These are phyloP conservation scores for Spermophilus dauricus DNA, from an alignment of 2,113 vertebrate genomes.

Conservation along the genomic window DNA sequence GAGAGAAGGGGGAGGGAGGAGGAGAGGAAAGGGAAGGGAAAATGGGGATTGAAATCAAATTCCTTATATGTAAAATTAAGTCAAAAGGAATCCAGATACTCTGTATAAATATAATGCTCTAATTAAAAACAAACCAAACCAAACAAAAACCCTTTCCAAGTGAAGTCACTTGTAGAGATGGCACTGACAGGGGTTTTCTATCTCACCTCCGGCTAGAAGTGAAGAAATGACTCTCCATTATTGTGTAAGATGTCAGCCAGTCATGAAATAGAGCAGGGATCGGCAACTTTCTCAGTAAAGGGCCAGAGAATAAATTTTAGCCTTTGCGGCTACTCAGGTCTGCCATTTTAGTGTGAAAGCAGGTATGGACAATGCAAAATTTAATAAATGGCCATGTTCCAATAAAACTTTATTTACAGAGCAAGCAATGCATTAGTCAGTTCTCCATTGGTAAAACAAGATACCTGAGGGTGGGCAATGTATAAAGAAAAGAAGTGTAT, in stretches of 20 bases:
- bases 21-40: no score
- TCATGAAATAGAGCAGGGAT: background rate
- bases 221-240: background rate
- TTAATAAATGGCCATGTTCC: background rate
- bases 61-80: no score
- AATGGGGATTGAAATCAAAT: no score
- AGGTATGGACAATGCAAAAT: background rate
- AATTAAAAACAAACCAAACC: no score
- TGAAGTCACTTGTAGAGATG: background rate
- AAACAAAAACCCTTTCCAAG: background rate
- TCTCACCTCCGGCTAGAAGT: background rate
- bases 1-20: no score
- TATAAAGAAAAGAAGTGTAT: background rate
- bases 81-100: no score
- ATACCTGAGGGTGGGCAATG: background rate
- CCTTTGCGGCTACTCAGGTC: background rate
- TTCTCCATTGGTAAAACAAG: background rate
- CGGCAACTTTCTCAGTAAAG: background rate
- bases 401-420: background rate
- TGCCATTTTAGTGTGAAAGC: background rate
- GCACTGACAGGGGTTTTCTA: background rate
- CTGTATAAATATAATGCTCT: no score
- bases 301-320: background rate
- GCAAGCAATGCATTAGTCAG: background rate
- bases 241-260: background rate